Evolutionary conservation across 2,113 vertebrate genomes (phyloP), one percentile per base, ranked within the genome.

Genomic region (Trichomycterus rosablanca): DNA sequence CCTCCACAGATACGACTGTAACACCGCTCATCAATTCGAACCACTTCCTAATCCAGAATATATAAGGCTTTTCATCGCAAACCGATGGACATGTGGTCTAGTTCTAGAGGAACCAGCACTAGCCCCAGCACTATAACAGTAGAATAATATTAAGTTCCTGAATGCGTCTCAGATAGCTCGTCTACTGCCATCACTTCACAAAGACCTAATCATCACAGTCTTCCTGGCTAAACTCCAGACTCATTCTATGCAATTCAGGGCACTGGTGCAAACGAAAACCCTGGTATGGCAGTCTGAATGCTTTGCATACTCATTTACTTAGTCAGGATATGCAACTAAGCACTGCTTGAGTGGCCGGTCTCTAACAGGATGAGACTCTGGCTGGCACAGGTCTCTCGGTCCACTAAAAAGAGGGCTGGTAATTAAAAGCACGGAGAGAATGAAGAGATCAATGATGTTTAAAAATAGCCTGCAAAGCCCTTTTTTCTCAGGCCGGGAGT

Each of bases 221-320:
- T n/a, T n/a, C 68, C 63, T 28, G 39, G 63, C 3, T 18, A 14
- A 57, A 42, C 22, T 49, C 35, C 24, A 15, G 20, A 7, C 10
- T 28, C 34, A 8, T 28, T 46, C n/a, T 28, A 5, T 39, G 40
- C 56, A 30, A 46, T 4, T 5, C 22, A 32, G 51, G 46, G 42
- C 32, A 37, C 32, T 44, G 19, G 26, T 64, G 40, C 48, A 63
- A 54, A n/a, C n/a, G n/a, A n/a, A n/a, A 34, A 62, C 12, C 45
- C 57, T 19, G 11, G 53, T 54, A 50, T 52, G 39, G 32, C 23
- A 32, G 28, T 30, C 23, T 37, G 44, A 45, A 43, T 50, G 50
- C 43, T 67, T 67, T 67, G 63, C 54, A 63, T 70, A 24, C 39
- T 67, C 8, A 44, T 74, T 63, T 67, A 45, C 67, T 52, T 70